Evolutionary conservation across 1,140 invertebrate species (phyloP).

Genomic region (Drosophila jambulina): DNA sequence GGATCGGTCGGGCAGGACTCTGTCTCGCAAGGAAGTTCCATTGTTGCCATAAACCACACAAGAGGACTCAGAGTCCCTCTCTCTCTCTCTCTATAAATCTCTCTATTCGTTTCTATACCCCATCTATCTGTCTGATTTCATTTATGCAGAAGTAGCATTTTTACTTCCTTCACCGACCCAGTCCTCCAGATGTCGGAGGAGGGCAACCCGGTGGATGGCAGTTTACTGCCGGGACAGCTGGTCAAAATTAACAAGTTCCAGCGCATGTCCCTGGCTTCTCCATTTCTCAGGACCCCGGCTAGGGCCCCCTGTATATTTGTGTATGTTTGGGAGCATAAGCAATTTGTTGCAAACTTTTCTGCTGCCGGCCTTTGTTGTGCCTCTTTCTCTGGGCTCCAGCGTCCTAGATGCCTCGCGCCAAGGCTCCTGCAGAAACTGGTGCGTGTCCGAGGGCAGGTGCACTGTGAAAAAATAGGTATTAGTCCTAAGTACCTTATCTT

Average conservation of each 20-base stretch:
- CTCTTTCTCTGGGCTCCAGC: background rate
- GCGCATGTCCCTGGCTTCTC: conserved; percentile 50
- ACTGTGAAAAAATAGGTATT: background rate
- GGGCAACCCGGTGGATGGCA: conserved; percentile 21
- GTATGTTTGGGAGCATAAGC: conserved; percentile 73
- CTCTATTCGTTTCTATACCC: conserved; percentile 13
- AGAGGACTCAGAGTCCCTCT: background rate
- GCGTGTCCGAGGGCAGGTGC: conserved; percentile 42
- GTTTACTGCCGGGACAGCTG: conserved; percentile 76
- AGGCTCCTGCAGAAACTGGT: conserved; percentile 36
- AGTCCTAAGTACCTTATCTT: background rate
- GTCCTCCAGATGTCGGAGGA: background rate
- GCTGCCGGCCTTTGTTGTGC: conserved; percentile 63
- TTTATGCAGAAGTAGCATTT: conserved; percentile 76
- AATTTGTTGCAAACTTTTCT: conserved; percentile 79
- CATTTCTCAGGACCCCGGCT: conserved; percentile 6
- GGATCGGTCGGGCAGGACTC: too few species aligned
- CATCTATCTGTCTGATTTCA: conserved; percentile 62
- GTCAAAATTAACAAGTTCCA: conserved; percentile 82
- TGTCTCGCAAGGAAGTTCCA: conserved; percentile 4
- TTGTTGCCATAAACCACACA: conserved; percentile 21
- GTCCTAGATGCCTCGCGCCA: background rate
- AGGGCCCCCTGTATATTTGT: conserved; percentile 27
- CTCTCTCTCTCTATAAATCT: background rate
- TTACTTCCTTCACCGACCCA: conserved; percentile 11